Evolutionary conservation across 2,888 invertebrate species (phyloP).

Genomic region (Psococerastis gibbosa): DNA sequence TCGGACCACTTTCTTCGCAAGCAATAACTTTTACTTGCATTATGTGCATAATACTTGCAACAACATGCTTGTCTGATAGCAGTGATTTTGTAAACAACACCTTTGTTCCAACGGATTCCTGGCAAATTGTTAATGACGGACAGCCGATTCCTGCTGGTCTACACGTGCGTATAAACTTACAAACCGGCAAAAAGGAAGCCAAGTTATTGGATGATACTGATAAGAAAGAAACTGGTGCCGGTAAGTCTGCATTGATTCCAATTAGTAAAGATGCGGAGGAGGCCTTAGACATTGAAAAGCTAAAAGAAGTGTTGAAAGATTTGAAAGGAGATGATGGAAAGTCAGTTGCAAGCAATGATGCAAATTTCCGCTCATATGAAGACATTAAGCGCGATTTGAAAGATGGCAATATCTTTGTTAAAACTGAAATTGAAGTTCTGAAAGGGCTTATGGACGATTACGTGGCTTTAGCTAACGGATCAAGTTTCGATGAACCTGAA

Average conservation of each 20-base stretch:
- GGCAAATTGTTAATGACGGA: constrained; percentile 44
- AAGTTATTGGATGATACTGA: constrained; percentile 39
- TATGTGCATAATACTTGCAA: no score
- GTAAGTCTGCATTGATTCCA: constrained; percentile 15
- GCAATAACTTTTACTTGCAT: no score
- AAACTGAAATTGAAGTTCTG: constrained; percentile 48
- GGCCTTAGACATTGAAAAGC: constrained; percentile 21
- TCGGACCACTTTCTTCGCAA: no score
- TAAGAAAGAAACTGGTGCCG: constrained; percentile 21
- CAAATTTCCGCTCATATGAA: constrained; percentile 36
- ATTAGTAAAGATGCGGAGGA: constrained; percentile 20
- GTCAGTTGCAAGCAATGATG: constrained; percentile 23
- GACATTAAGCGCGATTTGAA: constrained; percentile 45
- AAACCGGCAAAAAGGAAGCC: constrained; percentile 54
- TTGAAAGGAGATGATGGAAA: constrained; percentile 21
- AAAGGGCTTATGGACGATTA: constrained; percentile 32
- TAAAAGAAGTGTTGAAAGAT: constrained; percentile 23
- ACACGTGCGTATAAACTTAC: constrained; percentile 54
- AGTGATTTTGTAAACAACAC: not conserved
- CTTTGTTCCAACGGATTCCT: constrained; percentile 40
- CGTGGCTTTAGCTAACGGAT: constrained; percentile 25
- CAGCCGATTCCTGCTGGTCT: constrained; percentile 44
- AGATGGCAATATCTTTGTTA: constrained; percentile 38
- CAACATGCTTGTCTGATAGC: no score
- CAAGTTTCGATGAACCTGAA: constrained; percentile 19